Evolutionary conservation across 2,797 vertebrate genomes (phyloP).

Genomic region (Pantherophis alleghaniensis): DNA sequence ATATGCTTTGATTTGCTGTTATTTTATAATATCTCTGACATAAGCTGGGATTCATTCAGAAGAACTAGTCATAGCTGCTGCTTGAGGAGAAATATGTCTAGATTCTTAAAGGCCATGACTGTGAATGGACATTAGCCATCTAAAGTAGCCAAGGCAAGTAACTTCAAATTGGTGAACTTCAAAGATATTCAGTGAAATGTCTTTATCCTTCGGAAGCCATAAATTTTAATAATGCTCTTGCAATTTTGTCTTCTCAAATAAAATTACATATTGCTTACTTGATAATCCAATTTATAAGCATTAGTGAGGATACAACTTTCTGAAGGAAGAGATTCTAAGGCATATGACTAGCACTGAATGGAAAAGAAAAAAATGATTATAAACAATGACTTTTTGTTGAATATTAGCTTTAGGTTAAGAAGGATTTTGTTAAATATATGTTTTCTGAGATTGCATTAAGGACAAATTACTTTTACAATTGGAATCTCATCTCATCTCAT

Average conservation of each 20-base stretch:
- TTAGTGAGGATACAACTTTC: background rate
- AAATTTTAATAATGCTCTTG: background rate
- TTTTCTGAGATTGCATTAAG: background rate
- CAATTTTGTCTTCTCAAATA: background rate
- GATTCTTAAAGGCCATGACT: background rate
- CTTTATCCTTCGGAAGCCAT: background rate
- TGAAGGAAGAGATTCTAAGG: background rate
- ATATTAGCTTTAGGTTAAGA: background rate
- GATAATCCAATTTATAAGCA: background rate
- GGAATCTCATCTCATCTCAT: background rate
- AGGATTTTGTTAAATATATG: background rate
- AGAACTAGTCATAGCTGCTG: background rate
- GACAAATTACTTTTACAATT: background rate
- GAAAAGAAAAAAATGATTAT: constrained; percentile 3
- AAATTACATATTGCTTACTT: background rate
- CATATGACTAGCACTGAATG: background rate
- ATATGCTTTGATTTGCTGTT: background rate
- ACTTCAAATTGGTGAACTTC: background rate
- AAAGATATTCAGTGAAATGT: background rate
- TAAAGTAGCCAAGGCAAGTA: background rate
- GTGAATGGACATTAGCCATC: fast-evolving
- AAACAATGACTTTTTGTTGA: background rate
- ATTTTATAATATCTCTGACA: background rate
- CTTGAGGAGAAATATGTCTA: background rate
- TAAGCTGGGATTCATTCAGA: background rate